These are phyloP conservation scores for Leptinotarsa juncta DNA, from an alignment of 2,888 invertebrate species.

Conservation along the genomic window DNA sequence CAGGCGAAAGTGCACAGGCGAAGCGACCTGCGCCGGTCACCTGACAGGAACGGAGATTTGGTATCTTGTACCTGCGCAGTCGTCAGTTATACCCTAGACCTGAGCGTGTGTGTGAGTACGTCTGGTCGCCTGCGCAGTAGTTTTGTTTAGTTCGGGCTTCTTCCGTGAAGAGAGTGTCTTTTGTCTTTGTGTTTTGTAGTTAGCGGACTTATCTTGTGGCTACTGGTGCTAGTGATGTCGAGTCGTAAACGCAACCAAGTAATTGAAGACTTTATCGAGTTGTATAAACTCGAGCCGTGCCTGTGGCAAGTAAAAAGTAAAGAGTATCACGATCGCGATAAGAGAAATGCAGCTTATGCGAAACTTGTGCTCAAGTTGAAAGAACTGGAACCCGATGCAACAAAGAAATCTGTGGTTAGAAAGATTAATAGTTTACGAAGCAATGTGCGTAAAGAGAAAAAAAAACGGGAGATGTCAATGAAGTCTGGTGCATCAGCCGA, in stretches of 20 bases:
- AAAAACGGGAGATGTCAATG: constrained; percentile 33
- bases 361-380: constrained; percentile 40
- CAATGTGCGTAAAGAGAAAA: constrained; percentile 46
- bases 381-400: constrained; percentile 40
- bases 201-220: no score
- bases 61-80: no score
- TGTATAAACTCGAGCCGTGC: constrained; percentile 24
- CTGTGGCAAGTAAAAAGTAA: constrained; percentile 49
- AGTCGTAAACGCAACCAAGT: background rate
- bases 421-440: constrained; percentile 49
- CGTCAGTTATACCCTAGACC: no score
- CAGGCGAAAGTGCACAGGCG: no score
- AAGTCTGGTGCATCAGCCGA: constrained; percentile 30
- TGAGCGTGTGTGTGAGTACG: no score
- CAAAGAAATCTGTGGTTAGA: constrained; percentile 42
- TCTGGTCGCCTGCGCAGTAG: no score
- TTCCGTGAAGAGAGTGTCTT: no score
- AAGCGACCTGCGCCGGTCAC: no score
- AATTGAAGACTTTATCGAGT: constrained; percentile 10
- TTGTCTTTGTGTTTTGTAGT: no score
- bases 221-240: no score
- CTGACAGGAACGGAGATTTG: no score
- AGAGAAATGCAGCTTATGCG: constrained; percentile 43
- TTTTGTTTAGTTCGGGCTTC: no score
- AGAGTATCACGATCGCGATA: constrained; percentile 48